Evolutionary conservation across 2,797 vertebrate genomes (phyloP).

Genomic region (Takifugu rubripes): DNA sequence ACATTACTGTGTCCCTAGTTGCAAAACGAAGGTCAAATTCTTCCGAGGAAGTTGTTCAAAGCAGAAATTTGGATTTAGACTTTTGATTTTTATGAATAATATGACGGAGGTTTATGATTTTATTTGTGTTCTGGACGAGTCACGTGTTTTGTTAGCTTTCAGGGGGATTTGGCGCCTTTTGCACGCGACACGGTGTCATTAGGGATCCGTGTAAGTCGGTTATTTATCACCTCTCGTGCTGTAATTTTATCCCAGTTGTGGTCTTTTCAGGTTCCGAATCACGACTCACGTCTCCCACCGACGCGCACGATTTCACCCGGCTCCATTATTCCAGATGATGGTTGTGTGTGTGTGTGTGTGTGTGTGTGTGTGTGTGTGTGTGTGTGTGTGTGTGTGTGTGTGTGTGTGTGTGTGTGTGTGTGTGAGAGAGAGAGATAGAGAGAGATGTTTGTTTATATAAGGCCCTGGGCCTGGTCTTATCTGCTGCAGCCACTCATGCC

Average conservation of each 20-base stretch:
- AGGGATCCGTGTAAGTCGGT: conserved; percentile 26
- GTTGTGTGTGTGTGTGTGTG: conserved; percentile 20
- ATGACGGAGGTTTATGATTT: too few relatives aligned
- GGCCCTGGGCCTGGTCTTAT: conserved; percentile 72
- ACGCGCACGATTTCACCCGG: conserved; percentile 62
- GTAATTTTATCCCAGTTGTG: conserved; percentile 65
- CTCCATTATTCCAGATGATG: conserved; percentile 77
- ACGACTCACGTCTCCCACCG: conserved; percentile 72
- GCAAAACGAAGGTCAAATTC: too few relatives aligned
- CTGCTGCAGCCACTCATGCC: conserved; percentile 76
- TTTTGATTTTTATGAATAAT: too few relatives aligned
- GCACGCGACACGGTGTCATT: not conserved
- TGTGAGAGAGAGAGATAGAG: conserved; percentile 26
- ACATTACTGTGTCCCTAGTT: too few relatives aligned
- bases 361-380: conserved; percentile 37
- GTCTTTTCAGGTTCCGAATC: conserved; percentile 67
- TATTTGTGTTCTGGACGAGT: too few relatives aligned
- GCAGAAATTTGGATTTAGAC: too few relatives aligned
- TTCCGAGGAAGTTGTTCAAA: too few relatives aligned
- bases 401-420: conserved; percentile 35
- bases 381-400: conserved; percentile 40
- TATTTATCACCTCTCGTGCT: conserved; percentile 32
- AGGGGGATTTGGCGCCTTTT: not conserved
- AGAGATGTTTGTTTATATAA: conserved; percentile 76
- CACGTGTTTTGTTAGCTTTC: not conserved